A percentile compares a stretch with the other conserved stretches of the same genome.
phyloP scores from a whole-genome alignment of 2,113 vertebrate genomes.

The Lasiurus cinereus region DNA sequence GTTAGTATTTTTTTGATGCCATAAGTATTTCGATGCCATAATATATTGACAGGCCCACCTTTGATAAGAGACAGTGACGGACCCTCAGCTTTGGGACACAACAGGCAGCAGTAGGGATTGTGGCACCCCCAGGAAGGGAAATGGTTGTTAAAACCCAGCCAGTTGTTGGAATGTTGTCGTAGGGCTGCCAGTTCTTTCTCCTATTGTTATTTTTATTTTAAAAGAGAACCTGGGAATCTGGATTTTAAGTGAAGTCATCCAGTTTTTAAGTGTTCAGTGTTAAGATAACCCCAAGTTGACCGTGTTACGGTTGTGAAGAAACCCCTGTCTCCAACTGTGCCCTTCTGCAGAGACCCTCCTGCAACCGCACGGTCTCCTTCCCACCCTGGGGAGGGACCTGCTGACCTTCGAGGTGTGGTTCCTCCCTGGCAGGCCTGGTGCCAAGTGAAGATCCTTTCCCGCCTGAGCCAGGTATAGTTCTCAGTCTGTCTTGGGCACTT shows the following conservation, averaged over 20 bases:
- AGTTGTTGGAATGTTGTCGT: background rate
- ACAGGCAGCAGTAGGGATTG: background rate
- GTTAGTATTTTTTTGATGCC: background rate
- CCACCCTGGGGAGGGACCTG: accelerated
- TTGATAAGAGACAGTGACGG: background rate
- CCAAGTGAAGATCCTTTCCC: background rate
- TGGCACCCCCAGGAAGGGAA: background rate
- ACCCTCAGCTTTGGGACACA: background rate
- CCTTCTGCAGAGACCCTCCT: background rate
- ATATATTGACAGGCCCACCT: background rate
- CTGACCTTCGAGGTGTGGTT: accelerated
- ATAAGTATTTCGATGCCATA: background rate
- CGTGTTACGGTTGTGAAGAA: background rate
- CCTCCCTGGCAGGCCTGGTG: background rate
- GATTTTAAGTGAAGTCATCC: background rate
- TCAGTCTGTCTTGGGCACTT: background rate
- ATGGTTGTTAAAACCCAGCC: background rate
- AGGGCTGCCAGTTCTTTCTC: background rate
- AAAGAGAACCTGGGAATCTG: background rate
- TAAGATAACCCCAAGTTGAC: background rate
- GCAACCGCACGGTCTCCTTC: accelerated
- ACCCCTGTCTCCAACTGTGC: background rate
- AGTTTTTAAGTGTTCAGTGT: background rate
- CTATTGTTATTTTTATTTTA: background rate
- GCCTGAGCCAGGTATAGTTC: background rate